Conservation (phyloP, 2,113 vertebrate species). For the Misgurnus mizolepis region DNA sequence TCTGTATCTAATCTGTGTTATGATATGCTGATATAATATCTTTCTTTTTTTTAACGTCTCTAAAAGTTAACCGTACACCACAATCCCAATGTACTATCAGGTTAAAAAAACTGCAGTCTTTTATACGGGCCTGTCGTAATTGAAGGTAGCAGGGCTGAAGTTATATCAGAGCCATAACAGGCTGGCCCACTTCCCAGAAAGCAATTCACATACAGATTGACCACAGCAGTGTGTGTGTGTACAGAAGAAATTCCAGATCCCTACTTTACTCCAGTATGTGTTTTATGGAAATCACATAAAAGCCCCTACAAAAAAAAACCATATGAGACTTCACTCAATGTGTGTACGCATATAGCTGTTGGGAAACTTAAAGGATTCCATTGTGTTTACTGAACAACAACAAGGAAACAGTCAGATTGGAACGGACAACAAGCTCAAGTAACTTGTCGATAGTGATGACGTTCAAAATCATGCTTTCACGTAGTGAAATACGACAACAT, state of each 20-base stretch:
- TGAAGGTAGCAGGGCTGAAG: conserved; percentile 61
- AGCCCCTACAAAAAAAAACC: conserved; percentile 31
- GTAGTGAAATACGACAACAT: conserved; percentile 5
- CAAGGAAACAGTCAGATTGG: conserved; percentile 6
- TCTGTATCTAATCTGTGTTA: too few relatives aligned
- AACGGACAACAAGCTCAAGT: conserved; percentile 30
- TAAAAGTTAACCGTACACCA: not conserved
- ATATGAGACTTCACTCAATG: conserved; percentile 24
- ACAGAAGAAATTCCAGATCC: conserved; percentile 36
- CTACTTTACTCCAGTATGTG: conserved; percentile 29
- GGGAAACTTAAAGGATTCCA: conserved; percentile 22
- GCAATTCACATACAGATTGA: conserved; percentile 55
- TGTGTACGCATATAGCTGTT: not conserved
- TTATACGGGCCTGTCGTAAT: conserved; percentile 53
- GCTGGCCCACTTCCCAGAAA: conserved; percentile 70
- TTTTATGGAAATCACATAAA: conserved; percentile 43
- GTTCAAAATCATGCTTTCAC: conserved; percentile 6
- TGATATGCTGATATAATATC: not conserved
- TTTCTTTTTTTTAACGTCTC: not conserved
- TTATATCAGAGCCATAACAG: conserved; percentile 65
- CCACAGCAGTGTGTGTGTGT: conserved; percentile 25
- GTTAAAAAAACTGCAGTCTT: conserved; percentile 40
- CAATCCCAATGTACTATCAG: not conserved
- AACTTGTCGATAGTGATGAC: conserved; percentile 24
- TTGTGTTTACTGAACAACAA: conserved; percentile 12